Evolutionary conservation across 1,140 invertebrate species (phyloP).

Genomic region (Dreissena rostriformis): DNA sequence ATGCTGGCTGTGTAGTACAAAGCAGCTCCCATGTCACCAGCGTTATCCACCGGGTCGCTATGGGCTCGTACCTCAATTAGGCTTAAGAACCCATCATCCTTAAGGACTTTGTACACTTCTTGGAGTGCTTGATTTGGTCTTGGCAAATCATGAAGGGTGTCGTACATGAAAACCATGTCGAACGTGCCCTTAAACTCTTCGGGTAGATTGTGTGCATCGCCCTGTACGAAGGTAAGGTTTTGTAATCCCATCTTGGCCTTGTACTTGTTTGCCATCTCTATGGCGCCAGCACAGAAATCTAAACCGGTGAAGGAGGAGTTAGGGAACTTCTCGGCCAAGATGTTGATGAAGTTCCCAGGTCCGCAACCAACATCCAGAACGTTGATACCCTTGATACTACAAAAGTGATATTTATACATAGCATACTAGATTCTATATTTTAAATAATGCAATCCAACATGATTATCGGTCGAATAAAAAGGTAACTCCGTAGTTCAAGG

Average conservation of each 20-base stretch:
- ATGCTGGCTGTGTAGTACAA: constrained; percentile 54
- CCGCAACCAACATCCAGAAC: constrained; percentile 64
- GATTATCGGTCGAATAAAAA: too few species aligned
- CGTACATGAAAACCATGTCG: constrained; percentile 56
- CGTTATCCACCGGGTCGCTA: constrained; percentile 55
- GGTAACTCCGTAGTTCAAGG: too few species aligned
- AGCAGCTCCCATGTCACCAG: constrained; percentile 68
- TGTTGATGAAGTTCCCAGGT: constrained; percentile 15
- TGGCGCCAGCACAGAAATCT: constrained; percentile 14
- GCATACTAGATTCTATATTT: background rate
- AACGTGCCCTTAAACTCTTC: constrained; percentile 46
- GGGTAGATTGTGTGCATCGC: constrained; percentile 56
- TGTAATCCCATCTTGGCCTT: constrained; percentile 31
- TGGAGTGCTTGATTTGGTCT: constrained; percentile 53
- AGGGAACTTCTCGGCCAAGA: constrained; percentile 57
- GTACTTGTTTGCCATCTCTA: constrained; percentile 28
- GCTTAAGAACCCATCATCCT: constrained; percentile 54
- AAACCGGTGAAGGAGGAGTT: constrained; percentile 55
- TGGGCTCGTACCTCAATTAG: constrained; percentile 60
- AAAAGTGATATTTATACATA: background rate
- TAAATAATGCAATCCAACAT: too few species aligned
- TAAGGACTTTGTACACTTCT: constrained; percentile 54
- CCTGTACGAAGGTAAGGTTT: constrained; percentile 50
- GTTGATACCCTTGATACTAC: constrained; percentile 57
- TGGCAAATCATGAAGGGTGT: constrained; percentile 65